Evolutionary conservation across 2,113 vertebrate genomes (phyloP).

Genomic region (Heteronetta atricapilla): DNA sequence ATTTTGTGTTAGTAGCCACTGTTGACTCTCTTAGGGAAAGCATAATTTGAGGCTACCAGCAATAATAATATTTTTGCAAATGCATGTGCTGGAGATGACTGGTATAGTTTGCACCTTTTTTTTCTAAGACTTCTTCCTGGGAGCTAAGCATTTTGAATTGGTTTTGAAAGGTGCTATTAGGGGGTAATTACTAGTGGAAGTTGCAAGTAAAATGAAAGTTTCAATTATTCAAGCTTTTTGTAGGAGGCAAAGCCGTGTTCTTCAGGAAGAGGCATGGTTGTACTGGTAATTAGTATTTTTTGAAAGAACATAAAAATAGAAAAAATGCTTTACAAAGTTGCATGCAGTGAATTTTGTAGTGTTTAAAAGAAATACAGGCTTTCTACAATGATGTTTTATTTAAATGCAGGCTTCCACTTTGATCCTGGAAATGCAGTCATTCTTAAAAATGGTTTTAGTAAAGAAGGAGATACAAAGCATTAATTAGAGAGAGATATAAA

Average conservation of each 20-base stretch:
- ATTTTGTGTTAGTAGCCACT: neutral
- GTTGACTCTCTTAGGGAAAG: neutral
- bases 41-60: neutral
- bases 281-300: neutral
- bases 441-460: neutral
- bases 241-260: neutral
- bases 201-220: constrained; percentile 18
- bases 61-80: neutral
- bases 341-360: neutral
- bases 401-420: neutral
- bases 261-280: neutral
- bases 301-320: neutral
- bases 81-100: neutral
- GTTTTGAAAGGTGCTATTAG: constrained; percentile 39
- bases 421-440: neutral
- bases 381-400: neutral
- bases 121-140: neutral
- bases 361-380: neutral
- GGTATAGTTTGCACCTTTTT: neutral
- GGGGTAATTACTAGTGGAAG: constrained; percentile 32
- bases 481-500: neutral
- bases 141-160: neutral
- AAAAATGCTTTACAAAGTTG: neutral
- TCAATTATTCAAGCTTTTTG: constrained; percentile 1
- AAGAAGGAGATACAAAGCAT: neutral